phyloP scores from a whole-genome alignment of 2,113 vertebrate species.

The Cervus canadensis region DNA sequence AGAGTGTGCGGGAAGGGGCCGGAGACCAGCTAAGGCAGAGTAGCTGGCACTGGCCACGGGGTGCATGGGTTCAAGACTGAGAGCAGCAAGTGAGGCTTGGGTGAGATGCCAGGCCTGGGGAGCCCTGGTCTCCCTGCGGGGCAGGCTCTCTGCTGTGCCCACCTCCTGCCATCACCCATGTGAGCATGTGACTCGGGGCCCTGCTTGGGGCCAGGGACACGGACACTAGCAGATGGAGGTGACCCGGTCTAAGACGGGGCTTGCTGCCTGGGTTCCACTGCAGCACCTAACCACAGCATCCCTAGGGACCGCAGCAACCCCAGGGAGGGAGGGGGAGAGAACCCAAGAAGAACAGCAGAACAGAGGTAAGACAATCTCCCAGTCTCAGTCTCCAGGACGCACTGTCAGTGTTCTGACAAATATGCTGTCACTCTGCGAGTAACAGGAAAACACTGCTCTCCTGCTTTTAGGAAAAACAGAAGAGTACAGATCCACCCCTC shows the following conservation, averaged over 20 bases:
- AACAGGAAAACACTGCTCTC: background rate
- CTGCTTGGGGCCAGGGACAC: background rate
- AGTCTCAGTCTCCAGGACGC: background rate
- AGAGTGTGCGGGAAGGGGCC: background rate
- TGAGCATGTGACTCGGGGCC: background rate
- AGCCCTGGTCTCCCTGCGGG: background rate
- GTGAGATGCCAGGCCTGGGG: background rate
- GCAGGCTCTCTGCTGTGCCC: background rate
- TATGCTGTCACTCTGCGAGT: background rate
- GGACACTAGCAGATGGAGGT: fast-evolving
- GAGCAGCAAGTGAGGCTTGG: background rate
- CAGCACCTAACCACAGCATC: background rate
- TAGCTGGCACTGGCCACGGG: background rate
- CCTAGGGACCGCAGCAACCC: background rate
- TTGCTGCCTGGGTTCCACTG: background rate
- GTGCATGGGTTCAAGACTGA: fast-evolving
- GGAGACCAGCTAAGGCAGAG: background rate
- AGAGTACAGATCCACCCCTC: background rate
- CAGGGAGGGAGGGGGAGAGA: background rate
- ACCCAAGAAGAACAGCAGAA: background rate
- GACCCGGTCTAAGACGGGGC: background rate
- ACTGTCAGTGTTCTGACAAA: background rate
- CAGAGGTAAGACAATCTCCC: background rate
- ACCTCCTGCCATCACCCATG: background rate
- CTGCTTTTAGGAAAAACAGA: background rate